These are phyloP conservation scores for Arnoldichthys spilopterus DNA, from an alignment of 2,797 vertebrate genomes.

Conservation along the genomic window DNA sequence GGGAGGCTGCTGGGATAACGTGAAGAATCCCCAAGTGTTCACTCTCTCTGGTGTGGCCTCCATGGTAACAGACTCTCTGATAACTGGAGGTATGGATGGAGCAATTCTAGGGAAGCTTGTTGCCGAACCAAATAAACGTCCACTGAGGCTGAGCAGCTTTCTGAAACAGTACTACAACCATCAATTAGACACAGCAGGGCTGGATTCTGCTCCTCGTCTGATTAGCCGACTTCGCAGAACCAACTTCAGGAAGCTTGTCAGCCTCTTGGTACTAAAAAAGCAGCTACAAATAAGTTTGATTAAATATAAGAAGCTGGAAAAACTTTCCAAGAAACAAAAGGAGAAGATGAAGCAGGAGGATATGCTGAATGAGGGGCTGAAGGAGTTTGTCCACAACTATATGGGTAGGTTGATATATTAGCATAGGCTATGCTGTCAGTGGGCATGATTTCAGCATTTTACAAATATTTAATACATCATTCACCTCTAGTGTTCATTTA, in stretches of 20 bases:
- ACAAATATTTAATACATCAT: no score
- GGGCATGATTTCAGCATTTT: no score
- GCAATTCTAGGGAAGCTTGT: constrained; percentile 75
- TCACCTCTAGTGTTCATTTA: no score
- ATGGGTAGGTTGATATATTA: constrained; percentile 72
- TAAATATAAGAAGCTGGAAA: constrained; percentile 59
- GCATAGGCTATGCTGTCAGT: no score
- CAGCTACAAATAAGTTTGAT: constrained; percentile 67
- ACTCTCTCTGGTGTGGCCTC: constrained; percentile 68
- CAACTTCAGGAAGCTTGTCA: constrained; percentile 68
- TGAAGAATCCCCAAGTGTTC: constrained; percentile 77
- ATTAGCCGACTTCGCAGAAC: constrained; percentile 72
- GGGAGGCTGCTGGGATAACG: constrained; percentile 85
- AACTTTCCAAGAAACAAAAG: constrained; percentile 30
- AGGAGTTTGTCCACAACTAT: constrained; percentile 76
- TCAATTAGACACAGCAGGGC: constrained; percentile 54
- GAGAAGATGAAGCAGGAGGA: constrained; percentile 59
- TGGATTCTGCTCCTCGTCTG: constrained; percentile 65
- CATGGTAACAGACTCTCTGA: constrained; percentile 73
- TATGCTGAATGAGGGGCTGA: constrained; percentile 63
- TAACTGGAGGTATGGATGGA: constrained; percentile 89
- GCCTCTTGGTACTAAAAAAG: constrained; percentile 59
- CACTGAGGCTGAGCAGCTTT: constrained; percentile 70
- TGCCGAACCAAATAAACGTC: constrained; percentile 21
- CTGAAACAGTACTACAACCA: constrained; percentile 81